phyloP scores from a whole-genome alignment of 2,888 invertebrate species.

The Tetheella fluctuosa region DNA sequence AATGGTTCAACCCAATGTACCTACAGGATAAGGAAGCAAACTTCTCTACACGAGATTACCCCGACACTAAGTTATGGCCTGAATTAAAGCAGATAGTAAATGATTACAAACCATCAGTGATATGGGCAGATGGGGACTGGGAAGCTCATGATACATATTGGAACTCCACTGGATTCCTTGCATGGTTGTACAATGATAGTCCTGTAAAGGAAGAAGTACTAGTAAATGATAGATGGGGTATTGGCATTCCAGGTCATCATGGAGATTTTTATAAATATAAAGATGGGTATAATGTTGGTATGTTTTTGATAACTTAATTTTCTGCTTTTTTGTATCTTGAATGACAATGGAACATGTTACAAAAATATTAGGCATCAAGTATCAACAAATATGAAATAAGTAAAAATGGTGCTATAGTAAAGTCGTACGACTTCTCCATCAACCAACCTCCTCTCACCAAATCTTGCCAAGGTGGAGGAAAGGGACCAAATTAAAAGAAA shows the following conservation, averaged over 20 bases:
- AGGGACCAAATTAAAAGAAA: too few species aligned
- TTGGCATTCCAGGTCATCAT: constrained; percentile 90
- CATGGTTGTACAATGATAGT: constrained; percentile 97
- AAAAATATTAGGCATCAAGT: too few species aligned
- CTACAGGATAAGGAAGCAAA: constrained; percentile 87
- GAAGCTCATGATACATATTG: constrained; percentile 93
- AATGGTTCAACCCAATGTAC: constrained; percentile 95
- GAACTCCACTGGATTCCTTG: constrained; percentile 92
- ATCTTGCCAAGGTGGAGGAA: too few species aligned
- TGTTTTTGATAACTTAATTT: constrained; percentile 23
- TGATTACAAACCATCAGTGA: constrained; percentile 88
- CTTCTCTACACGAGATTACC: constrained; percentile 87
- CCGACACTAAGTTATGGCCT: constrained; percentile 88
- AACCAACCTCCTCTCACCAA: too few species aligned
- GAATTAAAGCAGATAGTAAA: constrained; percentile 91
- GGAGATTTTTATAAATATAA: constrained; percentile 94
- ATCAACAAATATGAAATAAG: too few species aligned
- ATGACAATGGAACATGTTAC: too few species aligned
- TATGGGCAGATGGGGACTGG: constrained; percentile 99
- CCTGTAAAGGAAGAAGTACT: constrained; percentile 95
- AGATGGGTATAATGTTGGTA: constrained; percentile 86
- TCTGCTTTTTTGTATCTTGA: background rate
- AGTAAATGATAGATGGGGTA: constrained; percentile 97
- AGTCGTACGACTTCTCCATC: too few species aligned
- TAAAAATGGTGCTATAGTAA: too few species aligned